Conservation (phyloP, 2,888 invertebrate genomes). For the Watsonalla cultraria region DNA sequence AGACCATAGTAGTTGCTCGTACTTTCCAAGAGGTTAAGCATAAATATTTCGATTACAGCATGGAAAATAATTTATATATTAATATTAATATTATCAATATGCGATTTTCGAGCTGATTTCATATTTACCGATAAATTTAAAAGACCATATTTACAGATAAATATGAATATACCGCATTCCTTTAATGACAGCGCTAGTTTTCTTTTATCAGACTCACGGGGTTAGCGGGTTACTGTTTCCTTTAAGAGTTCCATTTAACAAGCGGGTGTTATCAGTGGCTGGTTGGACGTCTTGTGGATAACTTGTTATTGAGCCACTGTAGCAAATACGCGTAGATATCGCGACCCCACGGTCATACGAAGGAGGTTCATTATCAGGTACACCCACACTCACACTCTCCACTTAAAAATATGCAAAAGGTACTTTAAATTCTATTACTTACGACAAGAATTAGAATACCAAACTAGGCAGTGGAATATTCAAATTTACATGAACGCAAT, state of each 20-base stretch:
- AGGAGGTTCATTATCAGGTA: slow-evolving; percentile 31
- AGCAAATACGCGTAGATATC: slow-evolving; percentile 20
- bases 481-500: neutral
- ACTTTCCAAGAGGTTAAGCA: too few relatives aligned
- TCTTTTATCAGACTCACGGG: neutral
- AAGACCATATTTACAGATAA: neutral
- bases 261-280: slow-evolving; percentile 25
- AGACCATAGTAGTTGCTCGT: too few relatives aligned
- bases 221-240: slow-evolving; percentile 22
- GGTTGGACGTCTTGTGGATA: slow-evolving; percentile 26
- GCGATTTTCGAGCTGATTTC: too few relatives aligned
- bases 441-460: too few relatives aligned
- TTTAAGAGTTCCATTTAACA: slow-evolving; percentile 17
- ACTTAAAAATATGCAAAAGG: slow-evolving; percentile 6
- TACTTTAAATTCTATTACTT: neutral
- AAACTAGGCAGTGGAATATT: neutral
- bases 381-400: slow-evolving; percentile 15
- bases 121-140: neutral
- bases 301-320: slow-evolving; percentile 38
- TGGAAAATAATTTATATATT: too few relatives aligned
- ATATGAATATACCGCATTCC: neutral
- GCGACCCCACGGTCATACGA: slow-evolving; percentile 28
- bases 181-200: neutral
- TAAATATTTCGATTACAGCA: too few relatives aligned
- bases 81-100: too few relatives aligned